A percentile compares a stretch with the other conserved stretches of the same genome.
Conservation (phyloP, 2,888 invertebrate species). For the Hyles lineata region DNA sequence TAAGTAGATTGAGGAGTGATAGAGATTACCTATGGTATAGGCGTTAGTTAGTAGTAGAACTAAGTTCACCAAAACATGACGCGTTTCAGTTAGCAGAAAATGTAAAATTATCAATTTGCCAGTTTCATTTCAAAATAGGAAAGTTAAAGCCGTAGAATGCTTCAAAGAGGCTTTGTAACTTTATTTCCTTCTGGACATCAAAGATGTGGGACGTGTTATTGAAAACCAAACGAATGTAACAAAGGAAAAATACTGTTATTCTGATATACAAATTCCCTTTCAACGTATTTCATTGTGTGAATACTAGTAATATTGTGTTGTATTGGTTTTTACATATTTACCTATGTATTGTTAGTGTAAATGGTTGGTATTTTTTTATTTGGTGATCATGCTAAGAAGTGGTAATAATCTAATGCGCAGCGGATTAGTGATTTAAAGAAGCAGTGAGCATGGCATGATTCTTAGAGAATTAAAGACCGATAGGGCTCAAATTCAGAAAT, state of each 20-base stretch:
- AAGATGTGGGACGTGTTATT: not conserved
- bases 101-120: not conserved
- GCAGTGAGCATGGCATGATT: too few relatives aligned
- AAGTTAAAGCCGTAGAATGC: not conserved
- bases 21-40: too few relatives aligned
- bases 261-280: not conserved
- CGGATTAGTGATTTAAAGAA: too few relatives aligned
- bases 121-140: not conserved
- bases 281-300: too few relatives aligned
- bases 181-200: not conserved
- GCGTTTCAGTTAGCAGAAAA: not conserved
- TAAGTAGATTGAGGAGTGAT: too few relatives aligned
- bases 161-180: not conserved
- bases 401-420: too few relatives aligned
- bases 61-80: not conserved
- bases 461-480: too few relatives aligned
- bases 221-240: not conserved
- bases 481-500: too few relatives aligned
- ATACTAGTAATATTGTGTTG: not conserved
- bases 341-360: too few relatives aligned
- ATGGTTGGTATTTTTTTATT: too few relatives aligned
- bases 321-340: not conserved
- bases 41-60: too few relatives aligned
- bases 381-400: too few relatives aligned
- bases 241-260: not conserved